Base-by-base conservation (phyloP, 2,797 vertebrate species). In the Leptodactylus fallax region DNA sequence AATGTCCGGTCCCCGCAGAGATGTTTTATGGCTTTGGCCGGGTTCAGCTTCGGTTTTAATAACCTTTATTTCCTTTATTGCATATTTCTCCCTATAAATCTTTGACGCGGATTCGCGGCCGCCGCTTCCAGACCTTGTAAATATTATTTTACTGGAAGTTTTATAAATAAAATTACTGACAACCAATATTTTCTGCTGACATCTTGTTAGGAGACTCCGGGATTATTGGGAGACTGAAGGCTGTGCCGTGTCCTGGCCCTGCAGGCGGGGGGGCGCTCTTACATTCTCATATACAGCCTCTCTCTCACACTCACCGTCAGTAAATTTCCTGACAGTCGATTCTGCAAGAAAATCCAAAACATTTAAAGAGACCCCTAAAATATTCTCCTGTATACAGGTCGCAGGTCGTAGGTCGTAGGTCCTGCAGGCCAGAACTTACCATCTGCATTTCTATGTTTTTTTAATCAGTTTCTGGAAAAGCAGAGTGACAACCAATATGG, bases 21-120 rank as follows among this genome's bases (percentile, higher is more conserved):
- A 69, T 55, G 23, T 55, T 82, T 82, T 69, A 82, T 69, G 16
- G 49, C 47, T 19, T 27, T 63, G 47, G 12, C 61, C 14, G 80
- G 23, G 14, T 82, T 25, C 80, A 36, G 80, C 61, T 67, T 16
- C n/a, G 27, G 13, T 55, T 55, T 69, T 82, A 82, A 82, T 82
- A 82, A 69, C 49, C 56, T 82, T 82, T 82, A 51, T 53, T 19
- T 55, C 49, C 63, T 82, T 82, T 82, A 82, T 82, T 69, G 81
- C 63, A 69, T 49, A 82, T 82, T 69, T 82, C 55, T 53, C 27
- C 55, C 81, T 11, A 27, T 82, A 69, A 82, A 69, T 82, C 81
- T 25, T 53, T 9, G 7, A 21, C n/a, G 27, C 21, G 23, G 23
- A 60, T 36, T 49, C 79, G 61, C 61, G 3, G 10, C n/a, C 45